Percentiles rank a stretch among this genome's conserved stretches.
phyloP scores from a whole-genome alignment of 2,888 invertebrate species.

The Aspidiotus destructor region DNA sequence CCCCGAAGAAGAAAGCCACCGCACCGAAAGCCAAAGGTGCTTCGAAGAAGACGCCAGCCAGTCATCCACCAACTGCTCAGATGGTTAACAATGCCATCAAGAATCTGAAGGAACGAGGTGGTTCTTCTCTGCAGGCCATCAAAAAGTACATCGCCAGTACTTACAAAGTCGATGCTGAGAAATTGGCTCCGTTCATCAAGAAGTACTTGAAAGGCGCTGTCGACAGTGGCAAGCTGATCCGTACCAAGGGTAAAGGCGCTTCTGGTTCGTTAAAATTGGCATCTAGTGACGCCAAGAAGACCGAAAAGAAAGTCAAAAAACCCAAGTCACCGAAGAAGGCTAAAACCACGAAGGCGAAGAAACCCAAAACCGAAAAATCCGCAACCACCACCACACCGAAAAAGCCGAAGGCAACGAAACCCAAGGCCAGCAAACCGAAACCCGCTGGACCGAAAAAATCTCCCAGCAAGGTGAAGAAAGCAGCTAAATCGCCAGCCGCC shows the following conservation, averaged over 20 bases:
- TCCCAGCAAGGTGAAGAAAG: conserved; percentile 11
- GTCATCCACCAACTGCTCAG: conserved; percentile 46
- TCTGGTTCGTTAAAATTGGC: conserved; percentile 48
- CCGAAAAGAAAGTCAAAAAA: conserved; percentile 2
- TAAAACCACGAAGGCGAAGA: not conserved
- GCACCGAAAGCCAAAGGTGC: conserved; percentile 37
- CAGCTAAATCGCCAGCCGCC: conserved; percentile 6
- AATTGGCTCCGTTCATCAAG: conserved; percentile 51
- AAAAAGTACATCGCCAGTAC: conserved; percentile 54
- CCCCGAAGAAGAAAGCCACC: conserved; percentile 37
- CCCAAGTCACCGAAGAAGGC: conserved; percentile 8
- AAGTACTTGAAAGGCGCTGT: conserved; percentile 51
- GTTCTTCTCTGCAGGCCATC: conserved; percentile 51
- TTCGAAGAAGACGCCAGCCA: conserved; percentile 39
- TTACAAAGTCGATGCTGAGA: conserved; percentile 52
- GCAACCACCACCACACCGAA: conserved; percentile 14
- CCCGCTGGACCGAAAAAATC: conserved; percentile 11
- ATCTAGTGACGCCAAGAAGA: conserved; percentile 19
- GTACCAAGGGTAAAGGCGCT: conserved; percentile 50
- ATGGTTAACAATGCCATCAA: conserved; percentile 53
- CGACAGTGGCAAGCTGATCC: conserved; percentile 45
- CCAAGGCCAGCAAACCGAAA: conserved; percentile 2
- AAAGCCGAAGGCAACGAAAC: conserved; percentile 10
- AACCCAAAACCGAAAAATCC: conserved; percentile 8
- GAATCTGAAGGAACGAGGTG: conserved; percentile 48